A percentile compares a stretch with the other conserved stretches of the same genome.
phyloP scores from a whole-genome alignment of 1,140 invertebrate species.

The Drosophila nikananu region DNA sequence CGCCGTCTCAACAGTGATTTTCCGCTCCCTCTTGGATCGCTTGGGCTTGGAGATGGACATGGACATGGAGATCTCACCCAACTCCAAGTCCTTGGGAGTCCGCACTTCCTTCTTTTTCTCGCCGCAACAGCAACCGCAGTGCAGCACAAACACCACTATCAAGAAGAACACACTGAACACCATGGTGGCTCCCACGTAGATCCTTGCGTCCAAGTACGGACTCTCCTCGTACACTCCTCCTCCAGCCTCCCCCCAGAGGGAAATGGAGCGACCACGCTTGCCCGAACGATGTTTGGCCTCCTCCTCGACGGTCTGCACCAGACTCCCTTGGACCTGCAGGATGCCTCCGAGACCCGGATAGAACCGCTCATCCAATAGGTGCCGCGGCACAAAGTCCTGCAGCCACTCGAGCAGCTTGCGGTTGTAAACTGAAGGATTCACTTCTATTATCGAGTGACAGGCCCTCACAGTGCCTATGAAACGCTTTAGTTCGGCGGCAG shows the following conservation, averaged over 20 bases:
- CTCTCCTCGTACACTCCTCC: accelerated
- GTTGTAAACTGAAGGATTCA: conserved; percentile 55
- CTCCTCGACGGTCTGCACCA: background rate
- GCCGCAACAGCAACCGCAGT: conserved; percentile 23
- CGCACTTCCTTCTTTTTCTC: background rate
- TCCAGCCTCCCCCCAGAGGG: background rate
- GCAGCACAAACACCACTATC: conserved; percentile 37
- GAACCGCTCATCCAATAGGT: conserved; percentile 70
- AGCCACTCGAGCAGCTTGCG: conserved; percentile 69
- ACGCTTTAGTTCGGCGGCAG: conserved; percentile 60
- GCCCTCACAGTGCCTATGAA: conserved; percentile 61
- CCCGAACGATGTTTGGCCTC: background rate
- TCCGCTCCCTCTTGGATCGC: background rate
- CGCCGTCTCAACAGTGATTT: background rate
- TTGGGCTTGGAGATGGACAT: conserved; percentile 1
- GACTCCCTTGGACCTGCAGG: conserved; percentile 60
- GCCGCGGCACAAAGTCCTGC: conserved; percentile 54
- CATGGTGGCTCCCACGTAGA: conserved; percentile 29
- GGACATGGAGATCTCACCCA: no score
- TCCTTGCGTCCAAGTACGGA: background rate
- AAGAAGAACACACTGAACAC: conserved; percentile 15
- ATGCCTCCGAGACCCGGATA: conserved; percentile 80
- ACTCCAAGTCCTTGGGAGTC: background rate
- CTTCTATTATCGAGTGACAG: conserved; percentile 64
- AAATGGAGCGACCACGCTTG: conserved; percentile 36